phyloP scores from a whole-genome alignment of 1,140 invertebrate genomes.

The Formica selysi region DNA sequence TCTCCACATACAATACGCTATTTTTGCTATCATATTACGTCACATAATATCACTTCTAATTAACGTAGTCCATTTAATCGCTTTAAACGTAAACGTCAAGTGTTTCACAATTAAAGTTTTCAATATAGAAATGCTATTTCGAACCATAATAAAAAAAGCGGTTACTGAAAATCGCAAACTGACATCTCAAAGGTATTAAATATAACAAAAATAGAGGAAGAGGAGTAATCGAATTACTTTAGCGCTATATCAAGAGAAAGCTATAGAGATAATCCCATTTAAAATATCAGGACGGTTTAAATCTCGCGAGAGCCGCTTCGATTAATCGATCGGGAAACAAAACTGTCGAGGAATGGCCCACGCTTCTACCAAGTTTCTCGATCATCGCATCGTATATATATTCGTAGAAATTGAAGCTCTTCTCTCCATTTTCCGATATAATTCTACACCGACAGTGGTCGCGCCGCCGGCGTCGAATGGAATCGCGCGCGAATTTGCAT shows the following conservation, averaged over 20 bases:
- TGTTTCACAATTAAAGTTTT: not conserved
- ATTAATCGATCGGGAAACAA: slow-evolving; percentile 27
- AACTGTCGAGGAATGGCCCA: not conserved
- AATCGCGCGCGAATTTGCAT: slow-evolving; percentile 60
- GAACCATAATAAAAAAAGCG: not conserved
- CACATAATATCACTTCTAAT: not conserved
- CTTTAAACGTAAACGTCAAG: not conserved
- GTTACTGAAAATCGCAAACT: not conserved
- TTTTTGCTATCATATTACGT: not conserved
- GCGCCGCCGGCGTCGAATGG: slow-evolving; percentile 31
- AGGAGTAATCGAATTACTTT: not conserved
- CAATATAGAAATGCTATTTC: not conserved
- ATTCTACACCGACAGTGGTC: slow-evolving; percentile 29
- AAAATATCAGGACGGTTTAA: slow-evolving; percentile 15
- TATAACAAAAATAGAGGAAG: not conserved
- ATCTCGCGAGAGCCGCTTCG: slow-evolving; percentile 3
- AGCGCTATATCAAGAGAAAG: not conserved
- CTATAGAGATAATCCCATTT: not conserved
- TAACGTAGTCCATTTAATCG: not conserved
- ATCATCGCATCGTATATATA: slow-evolving; percentile 21
- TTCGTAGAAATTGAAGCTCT: slow-evolving; percentile 55
- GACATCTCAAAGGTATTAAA: not conserved
- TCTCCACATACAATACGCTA: not conserved
- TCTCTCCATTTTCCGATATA: slow-evolving; percentile 55
- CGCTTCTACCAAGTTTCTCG: slow-evolving; percentile 16